Conservation (phyloP, 2,888 invertebrate species). For the Parapristionchus giblindavisi region DNA sequence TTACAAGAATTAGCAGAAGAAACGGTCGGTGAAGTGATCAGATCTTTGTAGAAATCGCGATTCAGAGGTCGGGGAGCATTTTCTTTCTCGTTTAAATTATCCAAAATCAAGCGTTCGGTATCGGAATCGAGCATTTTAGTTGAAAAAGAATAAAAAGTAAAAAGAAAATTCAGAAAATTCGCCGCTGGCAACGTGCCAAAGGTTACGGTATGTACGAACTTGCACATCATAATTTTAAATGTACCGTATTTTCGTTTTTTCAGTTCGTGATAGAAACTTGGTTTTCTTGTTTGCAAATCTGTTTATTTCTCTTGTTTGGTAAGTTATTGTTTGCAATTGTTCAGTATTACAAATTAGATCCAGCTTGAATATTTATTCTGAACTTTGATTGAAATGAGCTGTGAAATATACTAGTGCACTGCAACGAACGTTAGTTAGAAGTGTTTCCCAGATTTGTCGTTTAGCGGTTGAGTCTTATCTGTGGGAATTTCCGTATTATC, state of each 20-base stretch:
- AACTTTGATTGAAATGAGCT: constrained; percentile 28
- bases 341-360: not conserved
- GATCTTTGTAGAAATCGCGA: constrained; percentile 25
- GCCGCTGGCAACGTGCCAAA: not conserved
- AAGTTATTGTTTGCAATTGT: not conserved
- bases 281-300: not conserved
- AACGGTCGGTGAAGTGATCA: not conserved
- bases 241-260: constrained; percentile 6
- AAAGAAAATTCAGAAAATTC: not conserved
- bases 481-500: constrained; percentile 27
- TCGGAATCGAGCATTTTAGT: constrained; percentile 12
- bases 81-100: constrained; percentile 10
- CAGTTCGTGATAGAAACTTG: not conserved
- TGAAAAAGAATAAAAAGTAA: constrained; percentile 8
- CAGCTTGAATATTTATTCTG: constrained; percentile 29
- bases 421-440: not conserved
- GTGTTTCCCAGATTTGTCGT: constrained; percentile 4
- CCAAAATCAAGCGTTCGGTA: not conserved
- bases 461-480: constrained; percentile 15
- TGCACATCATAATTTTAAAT: not conserved
- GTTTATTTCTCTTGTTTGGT: not conserved
- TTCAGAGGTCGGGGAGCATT: constrained; percentile 15
- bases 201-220: not conserved
- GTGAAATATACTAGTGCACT: constrained; percentile 14
- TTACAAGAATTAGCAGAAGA: not conserved